phyloP scores from a whole-genome alignment of 2,113 vertebrate species.

The Amazona vittata region DNA sequence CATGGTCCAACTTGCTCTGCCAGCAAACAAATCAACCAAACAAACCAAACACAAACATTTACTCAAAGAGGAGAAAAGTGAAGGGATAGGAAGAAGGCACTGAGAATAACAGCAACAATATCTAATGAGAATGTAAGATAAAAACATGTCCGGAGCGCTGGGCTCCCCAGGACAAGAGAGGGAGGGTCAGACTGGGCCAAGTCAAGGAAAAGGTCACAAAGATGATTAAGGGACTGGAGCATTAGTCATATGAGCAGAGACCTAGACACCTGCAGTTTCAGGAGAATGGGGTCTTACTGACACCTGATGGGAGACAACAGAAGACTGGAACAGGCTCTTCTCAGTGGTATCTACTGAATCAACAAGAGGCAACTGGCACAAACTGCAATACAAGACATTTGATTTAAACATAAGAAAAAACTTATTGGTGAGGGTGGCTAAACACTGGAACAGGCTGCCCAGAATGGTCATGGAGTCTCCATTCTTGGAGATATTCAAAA shows the following conservation, averaged over 20 bases:
- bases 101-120: not conserved
- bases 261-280: not conserved
- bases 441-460: not conserved
- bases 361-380: not conserved
- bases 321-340: not conserved
- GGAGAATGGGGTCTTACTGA: not conserved
- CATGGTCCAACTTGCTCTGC: not conserved
- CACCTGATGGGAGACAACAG: not conserved
- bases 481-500: not conserved
- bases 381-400: not conserved
- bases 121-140: not conserved
- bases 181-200: not conserved
- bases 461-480: not conserved
- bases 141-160: not conserved
- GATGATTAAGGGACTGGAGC: not conserved
- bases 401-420: not conserved
- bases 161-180: not conserved
- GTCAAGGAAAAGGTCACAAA: not conserved
- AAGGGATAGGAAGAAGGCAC: not conserved
- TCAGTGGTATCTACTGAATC: not conserved
- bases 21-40: not conserved
- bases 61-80: not conserved
- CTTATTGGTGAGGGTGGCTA: not conserved
- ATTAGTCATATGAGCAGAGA: not conserved
- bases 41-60: not conserved